These are phyloP conservation scores for Xestobium rufovillosum DNA, from an alignment of 2,888 invertebrate genomes.

Conservation along the genomic window DNA sequence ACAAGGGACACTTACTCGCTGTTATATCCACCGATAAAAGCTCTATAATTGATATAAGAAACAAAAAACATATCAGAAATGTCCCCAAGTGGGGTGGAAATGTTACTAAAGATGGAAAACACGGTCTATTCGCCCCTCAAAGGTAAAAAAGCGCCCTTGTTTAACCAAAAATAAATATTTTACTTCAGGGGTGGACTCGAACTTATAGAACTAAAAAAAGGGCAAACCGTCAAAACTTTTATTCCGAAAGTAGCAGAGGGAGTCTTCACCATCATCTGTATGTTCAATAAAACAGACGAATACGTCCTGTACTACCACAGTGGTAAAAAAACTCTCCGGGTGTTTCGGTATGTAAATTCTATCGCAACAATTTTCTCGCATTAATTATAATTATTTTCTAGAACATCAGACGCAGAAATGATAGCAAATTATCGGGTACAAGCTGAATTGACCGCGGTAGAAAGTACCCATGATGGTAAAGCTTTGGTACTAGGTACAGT, in stretches of 20 bases:
- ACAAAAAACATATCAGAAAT: constrained; percentile 78
- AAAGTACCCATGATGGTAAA: constrained; percentile 75
- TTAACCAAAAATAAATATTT: too few species aligned
- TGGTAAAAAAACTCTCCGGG: constrained; percentile 86
- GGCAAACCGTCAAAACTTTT: constrained; percentile 78
- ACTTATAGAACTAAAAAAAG: constrained; percentile 83
- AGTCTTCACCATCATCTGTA: constrained; percentile 90
- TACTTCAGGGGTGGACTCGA: constrained; percentile 86
- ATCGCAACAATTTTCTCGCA: constrained; percentile 1
- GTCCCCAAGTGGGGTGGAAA: constrained; percentile 90
- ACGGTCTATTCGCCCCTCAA: constrained; percentile 86
- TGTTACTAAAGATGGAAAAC: constrained; percentile 79
- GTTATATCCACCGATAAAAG: constrained; percentile 87
- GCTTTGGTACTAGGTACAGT: constrained; percentile 83
- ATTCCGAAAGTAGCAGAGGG: constrained; percentile 95
- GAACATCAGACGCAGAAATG: constrained; percentile 80
- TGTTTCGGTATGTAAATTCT: constrained; percentile 61
- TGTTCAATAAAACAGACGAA: constrained; percentile 89
- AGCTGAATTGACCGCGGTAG: constrained; percentile 81
- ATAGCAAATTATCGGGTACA: constrained; percentile 90
- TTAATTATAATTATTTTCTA: constrained; percentile 32
- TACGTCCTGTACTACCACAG: constrained; percentile 97
- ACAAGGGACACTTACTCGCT: constrained; percentile 77
- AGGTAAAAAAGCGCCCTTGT: constrained; percentile 43
- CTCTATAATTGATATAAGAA: constrained; percentile 81